Base-by-base conservation (phyloP, 2,888 invertebrate genomes). In the Noctuana brunneofusca region DNA sequence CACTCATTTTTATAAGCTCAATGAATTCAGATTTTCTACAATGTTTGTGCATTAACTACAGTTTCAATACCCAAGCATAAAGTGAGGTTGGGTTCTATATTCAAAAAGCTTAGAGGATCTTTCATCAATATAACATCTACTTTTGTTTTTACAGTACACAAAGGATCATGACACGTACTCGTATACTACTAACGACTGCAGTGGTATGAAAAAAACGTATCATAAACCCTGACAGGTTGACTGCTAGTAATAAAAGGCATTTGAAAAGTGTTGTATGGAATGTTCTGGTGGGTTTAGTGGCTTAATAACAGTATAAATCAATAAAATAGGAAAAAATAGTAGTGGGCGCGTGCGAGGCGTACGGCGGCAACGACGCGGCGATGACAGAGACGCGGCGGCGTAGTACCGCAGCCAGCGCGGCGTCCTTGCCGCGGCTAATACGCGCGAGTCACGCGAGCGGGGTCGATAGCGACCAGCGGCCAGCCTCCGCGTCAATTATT, bases 401-500 rank as follows among this genome's bases (percentile, higher is more conserved):
- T 71, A 75, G 76, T 83, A 81, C 80, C 86, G 86, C 87, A 89
- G 89, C 86, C 87, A 82, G 89, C 88, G 85, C 86, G 88, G 86
- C 87, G 89, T 84, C 89, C 88, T 88, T 86, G 89, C 83, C 79
- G 77, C 76, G 79, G 80, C 75, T 84, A 82, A 84, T 80, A 76
- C 83, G 81, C 78, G 81, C 83, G 75, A 81, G 87, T 84, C 88
- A 87, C 87, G 87, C 88, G 85, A 91, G 78, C 78, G 85, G 84
- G 91, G 92, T 91, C 91, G 92, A 90, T 91, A 88, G 87, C 86
- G 90, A 89, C 90, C 89, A 81, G 76, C 81, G 80, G 80, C 78
- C 87, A 86, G 85, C 84, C 87, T 86, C 86, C 81, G 83, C 84
- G 78, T 88, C 85, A 86, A 87, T 87, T 86, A 89, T 89, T 89